A percentile compares a stretch with the other conserved stretches of the same genome.
Conservation (phyloP, 2,888 invertebrate genomes). For the Dryadula phaetusa region DNA sequence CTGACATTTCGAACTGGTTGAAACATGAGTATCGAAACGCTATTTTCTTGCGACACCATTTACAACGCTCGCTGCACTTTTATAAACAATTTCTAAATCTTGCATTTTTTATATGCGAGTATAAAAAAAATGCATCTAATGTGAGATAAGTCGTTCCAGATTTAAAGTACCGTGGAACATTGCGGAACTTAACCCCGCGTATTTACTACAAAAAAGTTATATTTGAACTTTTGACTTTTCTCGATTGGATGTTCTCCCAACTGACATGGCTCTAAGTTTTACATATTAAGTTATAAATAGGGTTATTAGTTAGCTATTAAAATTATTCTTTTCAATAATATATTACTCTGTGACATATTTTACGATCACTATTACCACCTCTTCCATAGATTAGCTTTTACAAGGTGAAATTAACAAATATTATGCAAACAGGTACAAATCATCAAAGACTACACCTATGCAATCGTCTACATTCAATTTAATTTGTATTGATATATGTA, state of each 20-base stretch:
- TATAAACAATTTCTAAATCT: background rate
- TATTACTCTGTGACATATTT: background rate
- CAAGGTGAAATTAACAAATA: slow-evolving; percentile 10
- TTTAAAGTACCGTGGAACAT: too few relatives aligned
- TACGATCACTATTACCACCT: background rate
- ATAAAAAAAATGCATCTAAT: too few relatives aligned
- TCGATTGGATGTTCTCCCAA: too few relatives aligned
- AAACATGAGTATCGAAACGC: slow-evolving; percentile 22
- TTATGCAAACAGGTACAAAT: slow-evolving; percentile 10
- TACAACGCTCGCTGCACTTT: slow-evolving; percentile 7
- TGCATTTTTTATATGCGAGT: background rate
- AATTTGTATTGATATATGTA: slow-evolving; percentile 3
- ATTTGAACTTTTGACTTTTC: too few relatives aligned
- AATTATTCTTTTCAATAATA: background rate
- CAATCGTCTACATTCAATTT: background rate
- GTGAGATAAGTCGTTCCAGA: too few relatives aligned
- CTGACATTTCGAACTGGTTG: slow-evolving; percentile 28
- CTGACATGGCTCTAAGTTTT: too few relatives aligned
- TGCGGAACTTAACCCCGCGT: background rate
- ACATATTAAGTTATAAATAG: too few relatives aligned
- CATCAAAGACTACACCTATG: slow-evolving; percentile 17
- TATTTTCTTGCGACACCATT: slow-evolving; percentile 10
- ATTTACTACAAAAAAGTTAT: too few relatives aligned
- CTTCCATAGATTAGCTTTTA: slow-evolving; percentile 4
- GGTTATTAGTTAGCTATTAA: background rate